Base-by-base conservation (phyloP, 2,797 vertebrate species). In the Enteromius viviparus region DNA sequence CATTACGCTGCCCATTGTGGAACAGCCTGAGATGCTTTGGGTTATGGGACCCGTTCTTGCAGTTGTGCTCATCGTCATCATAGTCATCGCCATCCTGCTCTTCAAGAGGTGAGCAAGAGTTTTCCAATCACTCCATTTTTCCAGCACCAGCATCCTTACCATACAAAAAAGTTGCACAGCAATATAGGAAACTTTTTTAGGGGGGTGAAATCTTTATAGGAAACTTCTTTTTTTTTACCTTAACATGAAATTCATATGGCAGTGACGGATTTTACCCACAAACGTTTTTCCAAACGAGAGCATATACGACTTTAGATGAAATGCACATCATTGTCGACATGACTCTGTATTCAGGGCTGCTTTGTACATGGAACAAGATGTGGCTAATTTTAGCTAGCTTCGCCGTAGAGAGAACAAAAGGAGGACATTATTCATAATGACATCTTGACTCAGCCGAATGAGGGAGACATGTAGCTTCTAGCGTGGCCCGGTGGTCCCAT, bases 11-110 rank as follows among this genome's bases (percentile, higher is more conserved):
- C 95, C 92, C 82, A 95, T 94, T 55, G 93, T 95, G 85, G 97
- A 99, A 81, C 96, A 98, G 32, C 96, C 97, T 0, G 98, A 99
- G 90, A 99, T 99, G 98, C 87, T 99, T 88, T 99, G 98, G 98
- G 98, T 99, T 90, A 98, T 99, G 92, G 98, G 98, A 40, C 98
- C 98, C 0, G 98, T 99, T 87, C 90, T 99, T 89, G 97, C 98
- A 0, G 98, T 99, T 89, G 95, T 99, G 88, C 93, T 99, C 83
- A 99, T 99, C 91, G 96, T 99, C 91, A 96, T 97, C 92, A 97
- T 98, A 26, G 98, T 99, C 93, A 98, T 99, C 77, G 96, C 97
- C 89, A 99, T 99, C 89, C 96, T 99, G 77, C 95, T 99, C 78
- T 98, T 99, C 87, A 99, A 99, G 93, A 99, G 97, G 98, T 99